Evolutionary conservation across 1,140 invertebrate species (phyloP).

Genomic region (Zaprionus ghesquierei): DNA sequence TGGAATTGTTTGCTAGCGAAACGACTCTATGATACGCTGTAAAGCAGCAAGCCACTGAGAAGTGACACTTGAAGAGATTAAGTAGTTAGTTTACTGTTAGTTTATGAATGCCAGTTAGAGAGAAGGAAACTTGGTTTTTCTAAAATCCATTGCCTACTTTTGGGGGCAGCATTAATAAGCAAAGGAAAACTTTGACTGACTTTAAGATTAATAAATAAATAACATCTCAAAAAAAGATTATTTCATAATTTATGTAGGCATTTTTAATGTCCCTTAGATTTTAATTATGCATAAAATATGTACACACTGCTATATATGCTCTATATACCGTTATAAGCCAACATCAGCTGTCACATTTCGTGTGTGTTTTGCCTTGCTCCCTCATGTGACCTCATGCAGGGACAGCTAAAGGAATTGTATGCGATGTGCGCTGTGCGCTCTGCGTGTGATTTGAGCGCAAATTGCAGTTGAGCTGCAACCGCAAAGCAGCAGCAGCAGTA

Average conservation of each 20-base stretch:
- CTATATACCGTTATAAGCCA: neutral
- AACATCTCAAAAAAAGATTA: too few species aligned
- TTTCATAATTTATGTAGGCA: neutral
- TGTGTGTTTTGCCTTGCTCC: neutral
- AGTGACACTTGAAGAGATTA: neutral
- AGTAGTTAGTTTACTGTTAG: too few species aligned
- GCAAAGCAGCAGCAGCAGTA: constrained; percentile 29
- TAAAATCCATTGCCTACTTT: too few species aligned
- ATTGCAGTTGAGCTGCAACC: constrained; percentile 55
- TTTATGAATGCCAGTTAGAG: neutral
- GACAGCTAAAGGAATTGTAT: constrained; percentile 30
- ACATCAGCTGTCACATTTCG: neutral
- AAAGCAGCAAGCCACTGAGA: neutral
- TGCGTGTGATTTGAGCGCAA: constrained; percentile 52
- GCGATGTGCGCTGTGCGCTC: neutral
- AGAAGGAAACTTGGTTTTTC: too few species aligned
- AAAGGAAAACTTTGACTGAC: neutral
- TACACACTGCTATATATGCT: neutral
- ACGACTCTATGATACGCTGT: constrained; percentile 12
- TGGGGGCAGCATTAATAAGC: neutral
- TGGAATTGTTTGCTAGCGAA: constrained; percentile 6
- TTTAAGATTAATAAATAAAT: too few species aligned
- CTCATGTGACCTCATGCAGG: neutral
- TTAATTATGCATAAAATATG: neutral
- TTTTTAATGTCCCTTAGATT: neutral